Percentiles rank a stretch among this genome's conserved stretches.
These are phyloP conservation scores for Campoletis sonorensis DNA, from an alignment of 1,140 invertebrate species.

Conservation along the genomic window DNA sequence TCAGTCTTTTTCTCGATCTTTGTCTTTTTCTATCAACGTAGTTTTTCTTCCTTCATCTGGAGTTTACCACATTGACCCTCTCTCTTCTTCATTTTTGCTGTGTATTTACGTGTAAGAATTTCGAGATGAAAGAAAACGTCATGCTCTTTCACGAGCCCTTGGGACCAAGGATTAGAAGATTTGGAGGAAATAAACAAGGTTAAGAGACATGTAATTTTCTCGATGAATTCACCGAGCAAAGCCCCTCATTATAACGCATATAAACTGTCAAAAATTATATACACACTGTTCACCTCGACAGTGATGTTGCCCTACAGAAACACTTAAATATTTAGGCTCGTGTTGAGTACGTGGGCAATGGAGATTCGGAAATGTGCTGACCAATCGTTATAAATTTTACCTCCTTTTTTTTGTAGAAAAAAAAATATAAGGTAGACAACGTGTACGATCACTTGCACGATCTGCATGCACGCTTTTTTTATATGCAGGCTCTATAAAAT, in stretches of 20 bases:
- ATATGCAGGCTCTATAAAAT: background rate
- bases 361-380: background rate
- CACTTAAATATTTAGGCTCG: background rate
- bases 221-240: conserved; percentile 21
- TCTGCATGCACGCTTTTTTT: background rate
- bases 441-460: background rate
- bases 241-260: conserved; percentile 63
- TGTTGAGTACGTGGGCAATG: background rate
- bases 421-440: background rate
- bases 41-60: background rate
- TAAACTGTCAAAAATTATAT: conserved; percentile 70
- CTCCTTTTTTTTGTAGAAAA: background rate
- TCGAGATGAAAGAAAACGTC: conserved; percentile 59
- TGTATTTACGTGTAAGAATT: conserved; percentile 45
- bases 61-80: background rate
- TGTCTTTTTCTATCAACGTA: background rate
- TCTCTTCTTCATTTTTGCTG: conserved; percentile 36
- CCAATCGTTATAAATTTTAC: background rate
- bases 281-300: conserved; percentile 51
- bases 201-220: conserved; percentile 57
- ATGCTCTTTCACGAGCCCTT: conserved; percentile 62
- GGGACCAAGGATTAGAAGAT: conserved; percentile 16
- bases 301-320: background rate
- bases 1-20: conserved; percentile 18
- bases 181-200: conserved; percentile 48